Evolutionary conservation across 30 jellyfish, hydroid and myxozoan genomes (phyloP).

Genomic region (Rhopilema esculentum): DNA sequence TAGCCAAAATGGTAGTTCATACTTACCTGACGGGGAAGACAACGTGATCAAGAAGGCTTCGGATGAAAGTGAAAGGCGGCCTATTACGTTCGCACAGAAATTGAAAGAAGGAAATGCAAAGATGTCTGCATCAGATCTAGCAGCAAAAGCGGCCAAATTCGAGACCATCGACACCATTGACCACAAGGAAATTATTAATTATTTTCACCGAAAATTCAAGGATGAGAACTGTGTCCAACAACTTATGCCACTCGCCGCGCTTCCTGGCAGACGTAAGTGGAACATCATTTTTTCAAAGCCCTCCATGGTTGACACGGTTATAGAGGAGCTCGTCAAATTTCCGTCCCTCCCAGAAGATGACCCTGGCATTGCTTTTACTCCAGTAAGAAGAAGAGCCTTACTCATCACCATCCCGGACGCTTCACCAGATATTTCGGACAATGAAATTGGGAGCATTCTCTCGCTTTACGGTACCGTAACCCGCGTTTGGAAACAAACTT

Average conservation of each 20-base stretch:
- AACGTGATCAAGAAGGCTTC: slow-evolving; percentile 1
- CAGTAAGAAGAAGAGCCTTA: neutral
- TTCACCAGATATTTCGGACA: neutral
- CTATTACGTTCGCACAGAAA: neutral
- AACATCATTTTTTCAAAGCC: neutral
- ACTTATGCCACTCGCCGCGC: neutral
- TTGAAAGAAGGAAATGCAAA: neutral
- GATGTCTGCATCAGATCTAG: neutral
- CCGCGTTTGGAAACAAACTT: neutral
- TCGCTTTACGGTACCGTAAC: neutral
- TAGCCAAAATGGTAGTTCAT: too few relatives aligned
- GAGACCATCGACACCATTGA: neutral
- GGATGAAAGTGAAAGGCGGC: neutral
- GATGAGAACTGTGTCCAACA: neutral
- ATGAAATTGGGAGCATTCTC: neutral
- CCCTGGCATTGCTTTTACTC: neutral
- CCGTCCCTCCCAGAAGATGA: neutral
- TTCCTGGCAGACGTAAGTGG: neutral
- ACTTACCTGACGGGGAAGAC: slow-evolving; percentile 20
- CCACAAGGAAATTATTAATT: neutral
- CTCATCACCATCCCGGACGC: neutral
- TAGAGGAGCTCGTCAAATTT: neutral
- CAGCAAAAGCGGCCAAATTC: neutral
- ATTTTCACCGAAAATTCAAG: neutral
- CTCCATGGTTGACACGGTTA: neutral